These are phyloP conservation scores for Sminthurides aquaticus DNA, from an alignment of 2,888 invertebrate species.

Conservation along the genomic window DNA sequence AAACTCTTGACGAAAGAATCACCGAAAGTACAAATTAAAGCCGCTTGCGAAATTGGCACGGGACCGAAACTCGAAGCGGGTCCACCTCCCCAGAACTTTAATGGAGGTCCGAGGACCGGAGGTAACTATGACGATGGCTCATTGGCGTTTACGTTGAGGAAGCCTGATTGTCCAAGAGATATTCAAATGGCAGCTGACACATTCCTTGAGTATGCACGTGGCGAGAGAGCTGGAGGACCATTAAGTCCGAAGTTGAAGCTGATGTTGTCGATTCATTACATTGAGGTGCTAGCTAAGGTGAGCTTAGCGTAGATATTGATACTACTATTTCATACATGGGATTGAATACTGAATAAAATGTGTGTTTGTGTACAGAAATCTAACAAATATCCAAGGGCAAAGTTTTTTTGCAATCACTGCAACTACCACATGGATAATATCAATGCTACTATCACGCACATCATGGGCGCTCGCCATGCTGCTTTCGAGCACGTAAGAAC, in stretches of 20 bases:
- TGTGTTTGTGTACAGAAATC: slow-evolving; percentile 32
- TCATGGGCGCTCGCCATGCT: slow-evolving; percentile 32
- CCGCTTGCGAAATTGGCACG: slow-evolving; percentile 13
- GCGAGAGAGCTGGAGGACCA: slow-evolving; percentile 7
- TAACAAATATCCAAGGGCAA: slow-evolving; percentile 36
- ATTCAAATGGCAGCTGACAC: slow-evolving; percentile 3
- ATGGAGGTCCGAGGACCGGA: background rate
- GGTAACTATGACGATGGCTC: slow-evolving; percentile 7
- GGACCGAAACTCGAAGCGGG: slow-evolving; percentile 3
- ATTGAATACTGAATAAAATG: background rate
- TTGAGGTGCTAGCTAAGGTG: slow-evolving; percentile 21
- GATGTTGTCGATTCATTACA: slow-evolving; percentile 16
- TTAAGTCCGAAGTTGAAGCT: slow-evolving; percentile 2
- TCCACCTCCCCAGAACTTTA: slow-evolving; percentile 1
- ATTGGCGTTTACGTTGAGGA: background rate
- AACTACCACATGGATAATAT: slow-evolving; percentile 40
- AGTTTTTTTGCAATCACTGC: slow-evolving; percentile 34
- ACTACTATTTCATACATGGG: background rate
- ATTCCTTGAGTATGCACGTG: slow-evolving; percentile 7
- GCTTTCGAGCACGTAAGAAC: slow-evolving; percentile 29
- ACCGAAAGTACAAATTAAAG: background rate
- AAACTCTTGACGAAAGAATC: background rate
- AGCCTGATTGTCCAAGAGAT: slow-evolving; percentile 8
- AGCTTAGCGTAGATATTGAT: background rate
- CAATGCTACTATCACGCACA: slow-evolving; percentile 29